Conservation (phyloP, 2,888 invertebrate species). For the Drosophila longiperda region DNA sequence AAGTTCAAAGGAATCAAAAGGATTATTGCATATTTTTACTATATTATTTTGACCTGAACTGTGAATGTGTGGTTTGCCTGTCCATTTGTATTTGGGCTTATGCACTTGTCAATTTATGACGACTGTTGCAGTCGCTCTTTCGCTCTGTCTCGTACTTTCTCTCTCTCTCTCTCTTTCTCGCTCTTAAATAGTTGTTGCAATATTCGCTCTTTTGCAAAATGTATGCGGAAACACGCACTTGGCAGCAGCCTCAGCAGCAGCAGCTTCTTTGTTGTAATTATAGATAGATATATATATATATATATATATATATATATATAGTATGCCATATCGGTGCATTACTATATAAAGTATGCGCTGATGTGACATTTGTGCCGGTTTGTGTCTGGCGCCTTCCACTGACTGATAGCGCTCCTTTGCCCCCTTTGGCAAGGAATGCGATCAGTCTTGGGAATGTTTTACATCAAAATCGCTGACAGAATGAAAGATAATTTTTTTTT, state of each 20-base stretch:
- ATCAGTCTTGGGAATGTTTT: conserved; percentile 17
- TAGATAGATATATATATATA: conserved; percentile 36
- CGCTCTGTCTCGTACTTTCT: too few species aligned
- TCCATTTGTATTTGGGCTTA: conserved; percentile 32
- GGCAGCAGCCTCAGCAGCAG: conserved; percentile 14
- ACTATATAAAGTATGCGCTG: conserved; percentile 7
- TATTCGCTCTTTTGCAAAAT: conserved; percentile 1
- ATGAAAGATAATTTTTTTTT: not conserved
- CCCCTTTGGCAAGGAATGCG: conserved; percentile 37
- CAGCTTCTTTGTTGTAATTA: conserved; percentile 59
- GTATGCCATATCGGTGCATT: conserved; percentile 56
- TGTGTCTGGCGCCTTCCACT: conserved; percentile 69
- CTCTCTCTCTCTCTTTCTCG: not conserved
- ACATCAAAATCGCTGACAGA: conserved; percentile 15
- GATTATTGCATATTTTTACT: not conserved
- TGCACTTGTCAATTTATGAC: conserved; percentile 24
- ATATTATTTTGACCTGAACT: not conserved
- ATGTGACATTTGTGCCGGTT: conserved; percentile 69
- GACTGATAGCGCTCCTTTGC: conserved; percentile 29
- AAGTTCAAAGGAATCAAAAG: too few species aligned
- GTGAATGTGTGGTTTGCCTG: conserved; percentile 2
- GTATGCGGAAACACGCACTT: conserved; percentile 34
- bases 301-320: conserved; percentile 11
- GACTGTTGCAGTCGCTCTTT: conserved; percentile 17
- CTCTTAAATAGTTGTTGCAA: not conserved